Evolutionary conservation across 2,888 invertebrate species (phyloP).

Genomic region (Agapostemon virescens): DNA sequence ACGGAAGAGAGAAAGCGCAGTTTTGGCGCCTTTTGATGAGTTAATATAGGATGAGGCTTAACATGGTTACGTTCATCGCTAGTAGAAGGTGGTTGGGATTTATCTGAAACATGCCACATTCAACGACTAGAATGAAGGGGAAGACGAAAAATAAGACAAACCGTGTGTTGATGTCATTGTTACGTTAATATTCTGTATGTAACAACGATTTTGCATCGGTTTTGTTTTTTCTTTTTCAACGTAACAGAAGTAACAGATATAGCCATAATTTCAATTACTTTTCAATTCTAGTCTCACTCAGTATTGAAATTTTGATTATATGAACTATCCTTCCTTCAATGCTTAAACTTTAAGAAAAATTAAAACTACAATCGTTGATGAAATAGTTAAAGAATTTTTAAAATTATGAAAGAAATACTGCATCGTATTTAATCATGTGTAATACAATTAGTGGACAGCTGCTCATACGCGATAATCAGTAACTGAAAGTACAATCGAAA

Average conservation of each 20-base stretch:
- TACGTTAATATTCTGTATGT: slow-evolving; percentile 24
- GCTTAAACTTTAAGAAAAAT: not conserved
- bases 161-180: slow-evolving; percentile 50
- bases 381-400: not conserved
- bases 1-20: slow-evolving; percentile 91
- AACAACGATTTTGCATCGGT: slow-evolving; percentile 2
- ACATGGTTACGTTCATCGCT: slow-evolving; percentile 82
- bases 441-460: not conserved
- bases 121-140: slow-evolving; percentile 76
- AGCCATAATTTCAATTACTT: not conserved
- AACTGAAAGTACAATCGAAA: no score
- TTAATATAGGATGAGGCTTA: slow-evolving; percentile 79
- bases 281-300: not conserved
- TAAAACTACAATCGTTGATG: not conserved
- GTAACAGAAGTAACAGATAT: not conserved
- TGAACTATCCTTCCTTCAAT: not conserved
- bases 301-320: not conserved
- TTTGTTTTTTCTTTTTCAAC: not conserved
- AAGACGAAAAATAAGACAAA: slow-evolving; percentile 61
- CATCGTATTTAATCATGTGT: not conserved
- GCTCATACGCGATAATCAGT: not conserved
- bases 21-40: slow-evolving; percentile 85
- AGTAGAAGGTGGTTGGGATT: slow-evolving; percentile 83
- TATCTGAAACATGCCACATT: slow-evolving; percentile 83
- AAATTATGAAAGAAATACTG: not conserved